Base-by-base conservation (phyloP, 2,888 invertebrate genomes). In the Athalia circularis region DNA sequence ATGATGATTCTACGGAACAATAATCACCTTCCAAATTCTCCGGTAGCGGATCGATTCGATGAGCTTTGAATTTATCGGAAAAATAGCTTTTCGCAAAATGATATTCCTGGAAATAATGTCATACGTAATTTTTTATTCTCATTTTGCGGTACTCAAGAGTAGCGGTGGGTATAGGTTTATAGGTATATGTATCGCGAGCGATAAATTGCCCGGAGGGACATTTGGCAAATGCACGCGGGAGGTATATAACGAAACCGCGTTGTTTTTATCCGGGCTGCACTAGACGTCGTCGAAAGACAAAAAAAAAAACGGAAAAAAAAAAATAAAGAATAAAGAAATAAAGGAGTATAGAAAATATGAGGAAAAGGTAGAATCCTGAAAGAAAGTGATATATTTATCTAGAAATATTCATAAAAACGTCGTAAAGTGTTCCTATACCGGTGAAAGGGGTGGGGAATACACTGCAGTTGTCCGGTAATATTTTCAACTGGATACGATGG, bases 371-470 rank as follows among this genome's bases (percentile, higher is more conserved):
- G 45, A 9, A 65, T 3, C 29, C 29, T 11, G 64, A 65, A 65
- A 4, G 64, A 65, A 65, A 45, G 45, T 29, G 64, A 65, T 54
- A 11, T 54, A 54, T 54, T 54, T 54, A n/a, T 54, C 29, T 29
- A 29, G 29, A 61, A 61, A 29, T 64, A 72, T 81, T 80, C 82
- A 79, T 83, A 82, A 82, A 81, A 82, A 81, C 82, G 74, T 80
- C 80, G 80, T 82, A 82, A 83, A 82, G 79, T 76, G 43, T 29
- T 68, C 29, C 29, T 29, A 47, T 77, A 68, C 59, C 77, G 65
- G 70, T 61, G 70, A 15, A 15, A 15, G 8, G 62, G 9, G 29
- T 15, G 62, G 29, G 62, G 29, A 29, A 29, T 29, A 29, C 0
- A 29, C 62, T 29, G 29, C 29, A 29, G 29, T 29, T 29, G 29